Conservation (phyloP, 2,113 vertebrate species). For the Tachuris rubrigastra region DNA sequence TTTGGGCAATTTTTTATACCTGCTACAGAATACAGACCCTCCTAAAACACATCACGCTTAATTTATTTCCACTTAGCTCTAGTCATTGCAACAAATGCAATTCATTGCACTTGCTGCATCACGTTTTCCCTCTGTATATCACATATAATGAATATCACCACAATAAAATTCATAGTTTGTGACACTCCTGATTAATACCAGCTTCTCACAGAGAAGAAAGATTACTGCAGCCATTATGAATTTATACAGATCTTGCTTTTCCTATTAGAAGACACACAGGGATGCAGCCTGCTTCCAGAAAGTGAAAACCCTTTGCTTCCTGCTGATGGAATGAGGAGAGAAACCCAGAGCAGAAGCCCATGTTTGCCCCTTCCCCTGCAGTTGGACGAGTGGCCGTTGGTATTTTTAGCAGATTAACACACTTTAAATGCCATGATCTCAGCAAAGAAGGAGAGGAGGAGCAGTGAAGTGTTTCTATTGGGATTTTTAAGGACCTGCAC, state of each 20-base stretch:
- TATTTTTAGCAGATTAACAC: background rate
- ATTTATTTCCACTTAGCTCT: conserved; percentile 62
- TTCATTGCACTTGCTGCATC: conserved; percentile 15
- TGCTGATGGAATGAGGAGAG: background rate
- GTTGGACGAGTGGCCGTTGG: rapidly evolving
- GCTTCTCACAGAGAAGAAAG: background rate
- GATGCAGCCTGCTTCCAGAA: background rate
- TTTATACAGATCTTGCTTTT: conserved; percentile 1
- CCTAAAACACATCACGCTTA: conserved; percentile 26
- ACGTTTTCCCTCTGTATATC: conserved; percentile 35
- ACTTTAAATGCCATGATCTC: rapidly evolving
- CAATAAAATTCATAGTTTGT: conserved; percentile 64
- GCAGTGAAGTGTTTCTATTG: rapidly evolving
- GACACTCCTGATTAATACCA: conserved; percentile 62
- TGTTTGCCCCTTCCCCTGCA: rapidly evolving
- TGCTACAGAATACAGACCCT: background rate
- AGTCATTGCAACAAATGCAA: conserved; percentile 50
- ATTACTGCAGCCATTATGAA: conserved; percentile 24
- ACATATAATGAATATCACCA: conserved; percentile 49
- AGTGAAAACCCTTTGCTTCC: background rate
- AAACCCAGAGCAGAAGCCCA: background rate
- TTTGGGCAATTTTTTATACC: background rate
- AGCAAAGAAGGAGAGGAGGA: background rate
- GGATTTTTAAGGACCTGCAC: background rate
- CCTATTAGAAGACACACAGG: background rate